Conservation (phyloP, 2,888 invertebrate genomes). For the Strigamia crassipes region DNA sequence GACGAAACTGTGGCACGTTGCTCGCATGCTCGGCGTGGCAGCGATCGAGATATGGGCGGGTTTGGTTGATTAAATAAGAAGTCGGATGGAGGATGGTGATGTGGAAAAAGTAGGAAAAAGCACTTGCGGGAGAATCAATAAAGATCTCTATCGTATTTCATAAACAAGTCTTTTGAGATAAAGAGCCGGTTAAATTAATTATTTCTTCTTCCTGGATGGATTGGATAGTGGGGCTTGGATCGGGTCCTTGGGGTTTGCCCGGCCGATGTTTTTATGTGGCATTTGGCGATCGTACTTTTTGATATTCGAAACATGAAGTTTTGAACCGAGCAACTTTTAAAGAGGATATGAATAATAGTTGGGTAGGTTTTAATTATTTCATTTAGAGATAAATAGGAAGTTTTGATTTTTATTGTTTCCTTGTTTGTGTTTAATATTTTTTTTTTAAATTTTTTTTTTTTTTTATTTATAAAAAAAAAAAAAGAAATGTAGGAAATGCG, state of each 20-base stretch:
- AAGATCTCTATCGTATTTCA: constrained; percentile 4
- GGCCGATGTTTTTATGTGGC: background rate
- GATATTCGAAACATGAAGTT: constrained; percentile 10
- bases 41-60: constrained; percentile 1
- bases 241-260: background rate
- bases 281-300: background rate
- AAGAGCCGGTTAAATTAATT: constrained; percentile 10
- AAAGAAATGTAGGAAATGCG: too few species aligned
- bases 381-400: background rate
- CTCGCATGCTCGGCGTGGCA: constrained; percentile 10
- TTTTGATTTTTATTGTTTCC: background rate
- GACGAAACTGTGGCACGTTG: background rate
- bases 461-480: background rate
- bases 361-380: constrained; percentile 1
- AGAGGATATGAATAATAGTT: constrained; percentile 4
- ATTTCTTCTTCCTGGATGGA: constrained; percentile 4
- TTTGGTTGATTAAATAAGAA: constrained; percentile 4
- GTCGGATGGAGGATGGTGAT: background rate
- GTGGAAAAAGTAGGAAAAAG: background rate
- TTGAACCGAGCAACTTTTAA: background rate
- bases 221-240: background rate
- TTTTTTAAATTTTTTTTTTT: background rate
- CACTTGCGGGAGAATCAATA: background rate
- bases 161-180: constrained; percentile 10
- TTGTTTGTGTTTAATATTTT: background rate